Conservation (phyloP, 2,888 invertebrate species). For the Eupsilia transversa region DNA sequence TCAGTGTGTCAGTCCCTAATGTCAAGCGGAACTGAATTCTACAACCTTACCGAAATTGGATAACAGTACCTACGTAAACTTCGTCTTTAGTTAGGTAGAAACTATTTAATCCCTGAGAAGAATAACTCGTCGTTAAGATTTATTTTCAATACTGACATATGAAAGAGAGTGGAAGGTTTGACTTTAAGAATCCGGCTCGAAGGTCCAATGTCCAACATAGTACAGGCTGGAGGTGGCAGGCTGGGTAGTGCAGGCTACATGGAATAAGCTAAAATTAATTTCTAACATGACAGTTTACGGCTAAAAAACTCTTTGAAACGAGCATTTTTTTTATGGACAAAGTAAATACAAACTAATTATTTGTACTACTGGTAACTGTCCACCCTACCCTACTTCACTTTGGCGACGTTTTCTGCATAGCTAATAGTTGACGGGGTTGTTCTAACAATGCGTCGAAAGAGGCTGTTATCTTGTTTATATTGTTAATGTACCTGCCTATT, state of each 20-base stretch:
- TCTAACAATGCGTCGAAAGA: not conserved
- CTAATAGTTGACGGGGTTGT: conserved; percentile 18
- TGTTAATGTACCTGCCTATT: not conserved
- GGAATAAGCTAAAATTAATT: not conserved
- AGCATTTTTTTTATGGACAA: not conserved
- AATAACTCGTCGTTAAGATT: not conserved
- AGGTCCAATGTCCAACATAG: not conserved
- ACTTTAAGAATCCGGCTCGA: not conserved
- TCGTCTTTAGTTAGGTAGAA: no score
- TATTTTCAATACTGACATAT: not conserved
- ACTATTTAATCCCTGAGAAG: not conserved
- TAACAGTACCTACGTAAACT: no score
- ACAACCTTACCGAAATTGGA: no score
- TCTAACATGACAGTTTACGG: not conserved
- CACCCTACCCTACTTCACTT: not conserved
- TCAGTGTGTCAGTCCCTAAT: no score
- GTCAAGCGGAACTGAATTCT: no score
- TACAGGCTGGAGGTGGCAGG: not conserved
- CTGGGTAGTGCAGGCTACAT: no score
- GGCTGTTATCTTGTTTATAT: conserved; percentile 2
- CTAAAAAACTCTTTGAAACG: not conserved
- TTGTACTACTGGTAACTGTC: not conserved
- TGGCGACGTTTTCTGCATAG: conserved; percentile 8
- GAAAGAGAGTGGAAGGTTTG: not conserved
- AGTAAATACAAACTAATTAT: not conserved